Conservation (phyloP, 2,113 vertebrate species). For the Illadopsis cleaveri region DNA sequence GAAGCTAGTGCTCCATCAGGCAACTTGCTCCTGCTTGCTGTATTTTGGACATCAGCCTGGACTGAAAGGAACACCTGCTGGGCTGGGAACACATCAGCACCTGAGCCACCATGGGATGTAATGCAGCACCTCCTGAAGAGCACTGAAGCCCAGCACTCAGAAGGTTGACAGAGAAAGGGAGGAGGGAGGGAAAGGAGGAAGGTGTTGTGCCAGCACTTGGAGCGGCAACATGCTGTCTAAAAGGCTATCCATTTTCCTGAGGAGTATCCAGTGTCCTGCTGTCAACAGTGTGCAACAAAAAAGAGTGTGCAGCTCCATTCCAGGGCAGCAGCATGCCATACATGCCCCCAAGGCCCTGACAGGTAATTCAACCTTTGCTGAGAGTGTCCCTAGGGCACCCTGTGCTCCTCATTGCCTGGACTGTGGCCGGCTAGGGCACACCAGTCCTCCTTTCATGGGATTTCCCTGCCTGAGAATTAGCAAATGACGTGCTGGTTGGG, state of each 20-base stretch:
- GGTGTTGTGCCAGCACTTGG: background rate
- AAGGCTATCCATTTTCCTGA: background rate
- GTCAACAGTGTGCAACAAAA: background rate
- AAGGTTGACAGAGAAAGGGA: background rate
- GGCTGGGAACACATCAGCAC: no score
- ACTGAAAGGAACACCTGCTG: no score
- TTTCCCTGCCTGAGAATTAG: background rate
- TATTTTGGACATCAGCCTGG: background rate
- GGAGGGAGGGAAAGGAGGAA: background rate
- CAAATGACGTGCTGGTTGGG: accelerated
- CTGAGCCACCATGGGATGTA: accelerated
- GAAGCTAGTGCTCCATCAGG: background rate
- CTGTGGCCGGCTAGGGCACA: accelerated
- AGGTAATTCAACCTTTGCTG: background rate
- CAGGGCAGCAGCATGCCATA: background rate
- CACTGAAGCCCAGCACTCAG: background rate
- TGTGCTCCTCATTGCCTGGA: background rate
- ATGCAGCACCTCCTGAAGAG: background rate
- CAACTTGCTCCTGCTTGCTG: background rate
- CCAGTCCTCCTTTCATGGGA: background rate
- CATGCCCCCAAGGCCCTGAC: background rate
- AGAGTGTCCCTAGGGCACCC: background rate
- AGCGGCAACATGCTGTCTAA: accelerated
- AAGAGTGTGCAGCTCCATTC: background rate
- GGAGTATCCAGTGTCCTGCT: background rate